A percentile compares a stretch with the other conserved stretches of the same genome.
These are phyloP conservation scores for Gadus macrocephalus DNA, from an alignment of 2,113 vertebrate genomes.

Conservation along the genomic window DNA sequence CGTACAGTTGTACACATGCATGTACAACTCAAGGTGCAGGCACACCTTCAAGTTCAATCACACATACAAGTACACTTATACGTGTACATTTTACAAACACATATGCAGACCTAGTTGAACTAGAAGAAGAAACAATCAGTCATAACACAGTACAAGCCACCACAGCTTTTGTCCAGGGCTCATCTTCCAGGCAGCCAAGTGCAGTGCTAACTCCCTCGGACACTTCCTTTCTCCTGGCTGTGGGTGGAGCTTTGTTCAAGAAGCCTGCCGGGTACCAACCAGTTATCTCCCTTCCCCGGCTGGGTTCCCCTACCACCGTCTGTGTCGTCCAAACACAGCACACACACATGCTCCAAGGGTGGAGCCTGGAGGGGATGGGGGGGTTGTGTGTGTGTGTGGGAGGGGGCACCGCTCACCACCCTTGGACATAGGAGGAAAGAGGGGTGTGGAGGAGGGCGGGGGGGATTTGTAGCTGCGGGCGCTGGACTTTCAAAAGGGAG, in stretches of 20 bases:
- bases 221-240: not conserved
- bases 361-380: not conserved
- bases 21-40: no score
- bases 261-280: not conserved
- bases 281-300: slow-evolving; percentile 18
- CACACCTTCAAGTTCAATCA: no score
- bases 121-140: no score
- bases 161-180: not conserved
- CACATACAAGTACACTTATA: no score
- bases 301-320: not conserved
- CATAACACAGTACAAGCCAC: no score
- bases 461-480: slow-evolving; percentile 3
- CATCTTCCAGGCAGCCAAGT: not conserved
- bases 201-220: not conserved
- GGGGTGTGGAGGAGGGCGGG: slow-evolving; percentile 5
- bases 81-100: no score
- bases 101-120: no score
- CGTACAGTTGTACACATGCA: no score
- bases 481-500: slow-evolving; percentile 18
- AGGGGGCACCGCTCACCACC: no score
- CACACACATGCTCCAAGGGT: not conserved
- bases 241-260: not conserved
- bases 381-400: no score
- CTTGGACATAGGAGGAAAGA: no score
- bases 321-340: not conserved